Conservation (phyloP, 2,888 invertebrate genomes). For the Belgica antarctica region DNA sequence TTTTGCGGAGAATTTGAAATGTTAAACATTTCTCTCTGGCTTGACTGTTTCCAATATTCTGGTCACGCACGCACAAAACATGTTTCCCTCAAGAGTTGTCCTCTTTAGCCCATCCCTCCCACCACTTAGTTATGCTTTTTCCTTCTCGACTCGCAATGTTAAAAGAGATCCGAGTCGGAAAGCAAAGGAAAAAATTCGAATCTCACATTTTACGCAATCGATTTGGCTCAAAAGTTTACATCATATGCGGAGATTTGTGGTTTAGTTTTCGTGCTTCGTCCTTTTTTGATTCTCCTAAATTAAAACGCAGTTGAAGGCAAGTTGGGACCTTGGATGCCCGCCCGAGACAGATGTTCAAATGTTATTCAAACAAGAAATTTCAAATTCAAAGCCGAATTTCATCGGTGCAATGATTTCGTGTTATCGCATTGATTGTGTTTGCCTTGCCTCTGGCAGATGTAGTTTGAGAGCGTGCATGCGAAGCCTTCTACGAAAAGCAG, state of each 20-base stretch:
- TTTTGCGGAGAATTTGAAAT: constrained; percentile 22
- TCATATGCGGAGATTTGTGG: not conserved
- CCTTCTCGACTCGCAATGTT: too few relatives aligned
- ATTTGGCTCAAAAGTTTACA: constrained; percentile 22
- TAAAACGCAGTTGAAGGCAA: not conserved
- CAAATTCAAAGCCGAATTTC: constrained; percentile 4
- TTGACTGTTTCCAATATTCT: constrained; percentile 27
- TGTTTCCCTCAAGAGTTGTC: constrained; percentile 41
- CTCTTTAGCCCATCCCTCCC: constrained; percentile 29
- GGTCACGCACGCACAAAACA: constrained; percentile 43
- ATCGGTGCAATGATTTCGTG: not conserved
- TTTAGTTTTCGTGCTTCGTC: not conserved
- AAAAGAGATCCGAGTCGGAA: constrained; percentile 22
- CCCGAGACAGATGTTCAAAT: constrained; percentile 2
- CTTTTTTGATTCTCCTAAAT: too few relatives aligned
- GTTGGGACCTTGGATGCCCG: not conserved
- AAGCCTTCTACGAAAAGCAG: too few relatives aligned
- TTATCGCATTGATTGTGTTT: not conserved
- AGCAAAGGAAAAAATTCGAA: not conserved
- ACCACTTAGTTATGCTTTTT: not conserved
- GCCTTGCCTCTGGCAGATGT: not conserved
- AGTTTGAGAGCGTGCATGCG: not conserved
- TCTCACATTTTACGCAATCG: constrained; percentile 28
- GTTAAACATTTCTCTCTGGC: constrained; percentile 30
- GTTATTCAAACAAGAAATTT: not conserved